Evolutionary conservation across 2,113 vertebrate species (phyloP).

Genomic region (Amia ocellicauda): DNA sequence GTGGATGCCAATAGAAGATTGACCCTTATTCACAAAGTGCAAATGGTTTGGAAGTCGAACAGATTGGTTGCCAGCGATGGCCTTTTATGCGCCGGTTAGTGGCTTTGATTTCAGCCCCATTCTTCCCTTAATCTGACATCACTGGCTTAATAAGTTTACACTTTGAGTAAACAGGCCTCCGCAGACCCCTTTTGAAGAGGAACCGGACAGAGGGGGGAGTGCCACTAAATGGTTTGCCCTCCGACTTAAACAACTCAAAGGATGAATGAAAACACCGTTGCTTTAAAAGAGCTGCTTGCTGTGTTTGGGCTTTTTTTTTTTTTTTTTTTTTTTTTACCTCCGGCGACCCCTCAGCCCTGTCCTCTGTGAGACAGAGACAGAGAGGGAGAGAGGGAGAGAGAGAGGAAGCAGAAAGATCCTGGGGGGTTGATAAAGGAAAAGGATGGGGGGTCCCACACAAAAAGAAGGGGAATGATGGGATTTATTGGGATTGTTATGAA

Average conservation of each 20-base stretch:
- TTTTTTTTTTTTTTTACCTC: constrained; percentile 29
- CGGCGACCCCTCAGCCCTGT: constrained; percentile 34
- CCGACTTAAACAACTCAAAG: constrained; percentile 69
- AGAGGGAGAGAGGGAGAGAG: background rate
- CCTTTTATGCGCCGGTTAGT: constrained; percentile 75
- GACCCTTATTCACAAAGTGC: constrained; percentile 79
- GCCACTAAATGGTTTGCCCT: constrained; percentile 72
- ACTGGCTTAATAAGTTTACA: constrained; percentile 73
- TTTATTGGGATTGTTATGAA: constrained; percentile 61
- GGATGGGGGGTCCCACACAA: constrained; percentile 26
- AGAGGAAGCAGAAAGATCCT: background rate
- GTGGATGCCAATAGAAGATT: constrained; percentile 75
- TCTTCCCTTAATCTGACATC: constrained; percentile 83
- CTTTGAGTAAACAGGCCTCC: constrained; percentile 77
- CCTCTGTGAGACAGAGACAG: background rate
- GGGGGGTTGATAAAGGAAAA: background rate
- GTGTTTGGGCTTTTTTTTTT: constrained; percentile 38
- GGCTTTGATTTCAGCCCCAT: constrained; percentile 76
- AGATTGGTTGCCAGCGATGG: constrained; percentile 72
- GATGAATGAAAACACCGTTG: constrained; percentile 55
- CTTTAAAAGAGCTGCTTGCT: constrained; percentile 47
- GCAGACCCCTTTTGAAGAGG: constrained; percentile 62
- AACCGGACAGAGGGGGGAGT: constrained; percentile 46
- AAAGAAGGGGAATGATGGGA: constrained; percentile 57
- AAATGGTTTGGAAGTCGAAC: constrained; percentile 76